Conservation (phyloP, 1,140 invertebrate genomes). For the Myzus persicae region DNA sequence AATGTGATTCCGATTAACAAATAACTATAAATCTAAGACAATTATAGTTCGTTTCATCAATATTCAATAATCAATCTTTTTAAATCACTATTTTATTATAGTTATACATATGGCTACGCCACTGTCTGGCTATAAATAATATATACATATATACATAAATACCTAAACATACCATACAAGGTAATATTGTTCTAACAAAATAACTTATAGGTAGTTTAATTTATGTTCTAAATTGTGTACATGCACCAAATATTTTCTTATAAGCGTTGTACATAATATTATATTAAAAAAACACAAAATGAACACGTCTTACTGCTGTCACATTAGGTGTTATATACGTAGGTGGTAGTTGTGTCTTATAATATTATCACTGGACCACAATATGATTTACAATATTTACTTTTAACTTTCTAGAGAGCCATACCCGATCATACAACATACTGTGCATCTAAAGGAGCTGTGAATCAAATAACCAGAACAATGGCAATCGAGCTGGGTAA, state of each 20-base stretch:
- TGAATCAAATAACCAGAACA: constrained; percentile 71
- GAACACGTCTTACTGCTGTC: not conserved
- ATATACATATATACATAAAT: too few species aligned
- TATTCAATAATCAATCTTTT: too few species aligned
- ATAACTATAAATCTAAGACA: too few species aligned
- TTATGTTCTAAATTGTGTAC: not conserved
- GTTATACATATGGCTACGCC: too few species aligned
- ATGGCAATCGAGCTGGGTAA: constrained; percentile 90
- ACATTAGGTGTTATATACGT: not conserved
- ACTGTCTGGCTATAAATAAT: too few species aligned
- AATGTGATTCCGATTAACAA: too few species aligned
- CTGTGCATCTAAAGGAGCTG: constrained; percentile 71
- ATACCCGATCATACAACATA: constrained; percentile 82
- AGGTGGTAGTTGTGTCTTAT: not conserved
- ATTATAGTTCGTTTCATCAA: too few species aligned
- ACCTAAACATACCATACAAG: not conserved
- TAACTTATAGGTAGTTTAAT: not conserved
- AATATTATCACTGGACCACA: too few species aligned
- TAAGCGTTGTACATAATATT: too few species aligned
- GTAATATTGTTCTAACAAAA: not conserved
- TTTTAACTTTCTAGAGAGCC: constrained; percentile 67
- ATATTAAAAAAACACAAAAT: not conserved
- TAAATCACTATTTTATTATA: too few species aligned
- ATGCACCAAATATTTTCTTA: not conserved
- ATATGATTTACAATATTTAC: too few species aligned